These are phyloP conservation scores for Origma solitaria DNA, from an alignment of 2,113 vertebrate genomes.

Conservation along the genomic window DNA sequence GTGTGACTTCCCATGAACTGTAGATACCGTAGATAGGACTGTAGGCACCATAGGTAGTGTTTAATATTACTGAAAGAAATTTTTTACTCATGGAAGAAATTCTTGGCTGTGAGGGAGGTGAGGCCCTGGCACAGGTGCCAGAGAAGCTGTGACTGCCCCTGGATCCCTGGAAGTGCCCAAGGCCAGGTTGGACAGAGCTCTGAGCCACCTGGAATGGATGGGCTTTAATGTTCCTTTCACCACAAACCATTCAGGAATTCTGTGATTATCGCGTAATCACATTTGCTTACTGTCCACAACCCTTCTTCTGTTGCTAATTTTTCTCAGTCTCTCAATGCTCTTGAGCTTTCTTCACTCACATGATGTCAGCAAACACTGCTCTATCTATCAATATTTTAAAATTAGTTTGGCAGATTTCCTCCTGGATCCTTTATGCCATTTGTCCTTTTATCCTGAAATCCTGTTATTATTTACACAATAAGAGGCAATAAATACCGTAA, in stretches of 20 bases:
- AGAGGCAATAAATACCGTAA: neutral
- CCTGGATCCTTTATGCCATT: neutral
- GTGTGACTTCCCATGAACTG: neutral
- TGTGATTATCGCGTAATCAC: neutral
- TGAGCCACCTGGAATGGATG: neutral
- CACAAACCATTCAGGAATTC: neutral
- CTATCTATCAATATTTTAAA: neutral
- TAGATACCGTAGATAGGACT: neutral
- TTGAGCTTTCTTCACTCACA: neutral
- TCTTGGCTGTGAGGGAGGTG: neutral
- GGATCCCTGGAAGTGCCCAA: neutral
- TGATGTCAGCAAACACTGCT: neutral
- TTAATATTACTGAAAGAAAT: neutral
- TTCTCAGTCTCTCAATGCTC: neutral
- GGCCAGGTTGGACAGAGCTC: neutral
- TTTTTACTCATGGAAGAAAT: neutral
- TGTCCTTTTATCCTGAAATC: neutral
- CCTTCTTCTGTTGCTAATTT: neutral
- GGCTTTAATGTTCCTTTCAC: neutral
- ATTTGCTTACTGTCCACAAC: neutral
- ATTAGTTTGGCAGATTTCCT: neutral
- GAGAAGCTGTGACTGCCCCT: neutral
- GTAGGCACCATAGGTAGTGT: neutral
- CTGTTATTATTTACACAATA: neutral
- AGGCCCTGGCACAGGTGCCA: neutral